A percentile compares a stretch with the other conserved stretches of the same genome.
Evolutionary conservation across 2,797 vertebrate genomes (phyloP).

Genomic region (Spinus olivaceus): DNA sequence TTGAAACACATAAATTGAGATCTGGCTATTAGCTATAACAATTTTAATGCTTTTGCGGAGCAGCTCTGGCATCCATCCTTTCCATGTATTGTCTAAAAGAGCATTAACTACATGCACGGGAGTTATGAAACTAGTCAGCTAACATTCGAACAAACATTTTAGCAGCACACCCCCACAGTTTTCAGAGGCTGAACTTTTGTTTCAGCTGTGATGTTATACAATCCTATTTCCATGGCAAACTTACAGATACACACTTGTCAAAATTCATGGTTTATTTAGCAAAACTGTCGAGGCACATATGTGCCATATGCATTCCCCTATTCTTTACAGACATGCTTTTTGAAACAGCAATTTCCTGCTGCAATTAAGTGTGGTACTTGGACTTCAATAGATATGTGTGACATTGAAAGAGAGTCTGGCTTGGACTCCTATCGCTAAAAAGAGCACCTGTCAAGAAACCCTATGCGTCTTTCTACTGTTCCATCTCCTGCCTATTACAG

Average conservation of each 20-base stretch:
- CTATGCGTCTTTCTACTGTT: neutral
- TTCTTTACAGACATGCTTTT: constrained; percentile 47
- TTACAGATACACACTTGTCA: constrained; percentile 53
- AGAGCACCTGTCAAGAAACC: neutral
- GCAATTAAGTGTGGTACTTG: constrained; percentile 19
- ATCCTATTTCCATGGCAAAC: constrained; percentile 65
- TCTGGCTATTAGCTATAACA: neutral
- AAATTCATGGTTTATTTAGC: constrained; percentile 58
- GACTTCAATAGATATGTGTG: constrained; percentile 35
- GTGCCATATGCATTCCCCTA: constrained; percentile 38
- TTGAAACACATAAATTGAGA: neutral
- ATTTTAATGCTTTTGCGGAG: neutral
- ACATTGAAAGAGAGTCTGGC: neutral
- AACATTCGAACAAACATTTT: constrained; percentile 58
- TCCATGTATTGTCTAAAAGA: constrained; percentile 54
- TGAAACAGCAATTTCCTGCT: constrained; percentile 22
- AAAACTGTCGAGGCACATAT: constrained; percentile 32
- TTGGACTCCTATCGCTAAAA: neutral
- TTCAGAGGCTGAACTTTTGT: constrained; percentile 63
- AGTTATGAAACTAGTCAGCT: constrained; percentile 57
- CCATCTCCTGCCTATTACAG: neutral
- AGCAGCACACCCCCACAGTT: constrained; percentile 43
- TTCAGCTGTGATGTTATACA: constrained; percentile 64
- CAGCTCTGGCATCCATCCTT: neutral
- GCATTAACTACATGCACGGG: constrained; percentile 31